phyloP scores from a whole-genome alignment of 2,797 vertebrate species.

The Myotis pilosus region DNA sequence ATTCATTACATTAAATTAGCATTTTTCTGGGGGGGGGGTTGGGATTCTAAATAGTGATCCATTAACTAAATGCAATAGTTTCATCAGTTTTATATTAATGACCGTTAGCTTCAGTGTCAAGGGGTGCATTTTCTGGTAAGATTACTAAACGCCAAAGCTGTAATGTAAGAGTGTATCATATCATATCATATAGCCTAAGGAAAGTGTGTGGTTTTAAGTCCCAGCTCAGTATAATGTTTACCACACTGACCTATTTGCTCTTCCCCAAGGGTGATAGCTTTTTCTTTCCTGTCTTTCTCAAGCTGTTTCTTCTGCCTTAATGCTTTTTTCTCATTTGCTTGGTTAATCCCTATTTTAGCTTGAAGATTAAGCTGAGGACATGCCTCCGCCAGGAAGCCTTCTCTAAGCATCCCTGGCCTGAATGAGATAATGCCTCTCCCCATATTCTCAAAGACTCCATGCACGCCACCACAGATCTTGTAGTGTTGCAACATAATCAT shows the following conservation, averaged over 20 bases:
- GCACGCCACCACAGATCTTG: neutral
- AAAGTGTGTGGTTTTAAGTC: neutral
- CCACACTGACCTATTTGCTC: neutral
- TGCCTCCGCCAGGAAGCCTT: neutral
- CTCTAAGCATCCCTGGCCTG: neutral
- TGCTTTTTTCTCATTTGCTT: neutral
- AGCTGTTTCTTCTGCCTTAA: neutral
- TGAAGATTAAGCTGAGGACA: neutral
- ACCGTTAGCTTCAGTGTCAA: neutral
- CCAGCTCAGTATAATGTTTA: neutral
- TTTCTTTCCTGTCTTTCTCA: neutral
- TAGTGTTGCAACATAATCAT: neutral
- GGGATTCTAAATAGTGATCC: neutral
- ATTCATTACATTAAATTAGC: neutral
- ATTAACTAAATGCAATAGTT: neutral
- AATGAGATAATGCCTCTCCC: neutral
- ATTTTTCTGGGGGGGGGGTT: neutral
- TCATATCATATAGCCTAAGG: neutral
- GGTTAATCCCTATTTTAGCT: neutral
- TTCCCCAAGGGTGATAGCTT: neutral
- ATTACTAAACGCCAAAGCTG: neutral
- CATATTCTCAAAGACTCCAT: neutral
- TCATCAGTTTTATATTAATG: neutral
- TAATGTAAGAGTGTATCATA: neutral
- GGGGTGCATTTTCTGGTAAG: neutral